Percentiles rank a stretch among this genome's conserved stretches.
These are phyloP conservation scores for Maniola hyperantus DNA, from an alignment of 2,888 invertebrate species.

Conservation along the genomic window DNA sequence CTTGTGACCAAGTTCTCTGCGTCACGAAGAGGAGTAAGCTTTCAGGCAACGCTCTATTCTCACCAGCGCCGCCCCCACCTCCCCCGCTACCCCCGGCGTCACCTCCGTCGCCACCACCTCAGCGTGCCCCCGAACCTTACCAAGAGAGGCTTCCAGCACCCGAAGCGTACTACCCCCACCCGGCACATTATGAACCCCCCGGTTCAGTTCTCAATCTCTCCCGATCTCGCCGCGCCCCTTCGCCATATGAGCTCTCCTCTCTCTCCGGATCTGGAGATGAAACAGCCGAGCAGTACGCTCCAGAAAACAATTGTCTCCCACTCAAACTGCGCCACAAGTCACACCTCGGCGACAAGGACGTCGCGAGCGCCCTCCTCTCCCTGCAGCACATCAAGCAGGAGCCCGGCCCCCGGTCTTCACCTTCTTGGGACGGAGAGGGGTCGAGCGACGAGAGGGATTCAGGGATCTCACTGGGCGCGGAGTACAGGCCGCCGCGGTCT, in stretches of 20 bases:
- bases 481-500: slow-evolving; percentile 78
- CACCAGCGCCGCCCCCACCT: slow-evolving; percentile 80
- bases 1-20: slow-evolving; percentile 92
- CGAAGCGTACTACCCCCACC: slow-evolving; percentile 75
- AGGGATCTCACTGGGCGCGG: slow-evolving; percentile 91
- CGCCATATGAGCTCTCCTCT: slow-evolving; percentile 92
- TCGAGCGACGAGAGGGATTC: slow-evolving; percentile 95
- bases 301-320: slow-evolving; percentile 90
- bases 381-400: slow-evolving; percentile 94
- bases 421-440: slow-evolving; percentile 94
- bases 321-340: slow-evolving; percentile 96
- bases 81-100: slow-evolving; percentile 76
- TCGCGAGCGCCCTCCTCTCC: slow-evolving; percentile 91
- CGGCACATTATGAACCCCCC: slow-evolving; percentile 83
- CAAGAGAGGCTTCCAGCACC: slow-evolving; percentile 75
- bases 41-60: slow-evolving; percentile 77
- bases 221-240: slow-evolving; percentile 84
- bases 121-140: slow-evolving; percentile 79
- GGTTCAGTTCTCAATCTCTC: slow-evolving; percentile 89
- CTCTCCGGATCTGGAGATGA: slow-evolving; percentile 85
- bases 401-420: slow-evolving; percentile 89
- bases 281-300: slow-evolving; percentile 79
- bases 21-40: slow-evolving; percentile 88
- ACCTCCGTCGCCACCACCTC: slow-evolving; percentile 79
- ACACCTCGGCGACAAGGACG: slow-evolving; percentile 94